Percentiles rank a stretch among this genome's conserved stretches.
These are phyloP conservation scores for Laspeyria flexula DNA, from an alignment of 2,888 invertebrate genomes.

Conservation along the genomic window DNA sequence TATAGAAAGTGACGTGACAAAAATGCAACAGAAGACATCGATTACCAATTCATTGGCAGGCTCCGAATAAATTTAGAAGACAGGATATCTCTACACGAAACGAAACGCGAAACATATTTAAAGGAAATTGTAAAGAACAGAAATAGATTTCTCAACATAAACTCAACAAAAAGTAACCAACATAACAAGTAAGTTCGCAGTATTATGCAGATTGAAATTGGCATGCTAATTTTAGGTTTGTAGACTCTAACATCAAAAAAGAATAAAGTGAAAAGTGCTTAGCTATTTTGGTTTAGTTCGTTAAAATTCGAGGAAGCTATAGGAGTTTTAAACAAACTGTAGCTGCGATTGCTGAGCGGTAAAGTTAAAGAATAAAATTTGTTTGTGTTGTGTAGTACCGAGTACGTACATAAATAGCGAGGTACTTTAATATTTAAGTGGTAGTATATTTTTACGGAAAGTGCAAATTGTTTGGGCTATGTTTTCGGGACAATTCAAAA, in stretches of 20 bases:
- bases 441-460: constrained; percentile 28
- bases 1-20: no score
- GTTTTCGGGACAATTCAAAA: constrained; percentile 30
- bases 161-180: constrained; percentile 3
- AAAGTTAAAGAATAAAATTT: constrained; percentile 42
- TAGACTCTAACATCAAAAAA: constrained; percentile 6
- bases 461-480: constrained; percentile 28
- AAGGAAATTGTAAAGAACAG: background rate
- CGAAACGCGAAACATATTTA: background rate
- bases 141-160: background rate
- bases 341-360: constrained; percentile 21
- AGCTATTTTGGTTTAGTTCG: constrained; percentile 20
- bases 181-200: background rate
- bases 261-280: constrained; percentile 10
- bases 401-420: constrained; percentile 29
- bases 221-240: constrained; percentile 17
- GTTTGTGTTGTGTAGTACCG: constrained; percentile 34
- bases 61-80: background rate
- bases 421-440: constrained; percentile 32
- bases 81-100: background rate
- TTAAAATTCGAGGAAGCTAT: constrained; percentile 23
- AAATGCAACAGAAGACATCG: no score
- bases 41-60: background rate
- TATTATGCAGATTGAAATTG: constrained; percentile 20
- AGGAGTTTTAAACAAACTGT: constrained; percentile 29